Conservation (phyloP, 2,113 vertebrate species). For the Capreolus pygargus region DNA sequence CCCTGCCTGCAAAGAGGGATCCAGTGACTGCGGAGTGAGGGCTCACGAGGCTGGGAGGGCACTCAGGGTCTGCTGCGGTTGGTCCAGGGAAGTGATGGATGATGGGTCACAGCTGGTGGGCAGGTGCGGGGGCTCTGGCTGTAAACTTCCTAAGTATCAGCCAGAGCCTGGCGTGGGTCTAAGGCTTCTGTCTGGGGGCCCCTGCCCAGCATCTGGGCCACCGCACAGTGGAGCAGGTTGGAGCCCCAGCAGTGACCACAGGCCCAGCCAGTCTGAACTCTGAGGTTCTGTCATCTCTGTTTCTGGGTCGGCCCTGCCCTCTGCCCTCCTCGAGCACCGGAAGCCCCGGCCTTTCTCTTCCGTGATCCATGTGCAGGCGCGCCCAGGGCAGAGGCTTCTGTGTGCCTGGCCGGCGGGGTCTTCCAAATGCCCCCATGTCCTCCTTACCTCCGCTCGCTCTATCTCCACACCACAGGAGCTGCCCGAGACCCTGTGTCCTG, state of each 20-base stretch:
- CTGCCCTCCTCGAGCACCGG: background rate
- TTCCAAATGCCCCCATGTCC: background rate
- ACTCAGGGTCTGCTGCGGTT: fast-evolving
- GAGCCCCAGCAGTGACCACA: too few relatives aligned
- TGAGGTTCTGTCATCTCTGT: background rate
- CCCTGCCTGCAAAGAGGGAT: background rate
- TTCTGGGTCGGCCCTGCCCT: background rate
- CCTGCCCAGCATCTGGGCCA: background rate
- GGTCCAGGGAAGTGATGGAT: background rate
- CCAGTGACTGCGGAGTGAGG: fast-evolving
- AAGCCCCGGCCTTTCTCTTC: fast-evolving
- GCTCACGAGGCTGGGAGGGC: fast-evolving
- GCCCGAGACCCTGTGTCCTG: slow-evolving; percentile 24
- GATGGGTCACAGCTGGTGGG: background rate
- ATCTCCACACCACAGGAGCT: slow-evolving; percentile 56
- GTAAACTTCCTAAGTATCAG: background rate
- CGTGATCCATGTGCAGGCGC: fast-evolving
- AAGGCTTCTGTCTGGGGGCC: background rate
- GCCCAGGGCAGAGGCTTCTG: fast-evolving
- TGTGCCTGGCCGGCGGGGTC: background rate
- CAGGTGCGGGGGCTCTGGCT: background rate
- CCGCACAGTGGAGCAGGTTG: background rate
- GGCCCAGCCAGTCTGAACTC: background rate
- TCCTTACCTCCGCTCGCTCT: background rate
- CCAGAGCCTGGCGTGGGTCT: background rate